phyloP scores from a whole-genome alignment of 2,888 invertebrate species.

The Coelogynopora nodosa region DNA sequence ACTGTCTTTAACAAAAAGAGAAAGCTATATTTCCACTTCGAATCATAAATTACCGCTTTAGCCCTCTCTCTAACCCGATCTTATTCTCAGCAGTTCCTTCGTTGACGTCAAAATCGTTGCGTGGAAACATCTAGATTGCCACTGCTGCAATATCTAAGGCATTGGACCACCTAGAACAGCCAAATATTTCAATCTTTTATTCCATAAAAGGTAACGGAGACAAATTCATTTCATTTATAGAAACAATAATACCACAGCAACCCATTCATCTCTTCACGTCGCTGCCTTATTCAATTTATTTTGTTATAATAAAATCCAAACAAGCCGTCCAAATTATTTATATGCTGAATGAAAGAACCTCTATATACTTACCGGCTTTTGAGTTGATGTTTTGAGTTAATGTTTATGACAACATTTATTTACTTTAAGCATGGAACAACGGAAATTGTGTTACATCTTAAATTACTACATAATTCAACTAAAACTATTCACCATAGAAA shows the following conservation, averaged over 20 bases:
- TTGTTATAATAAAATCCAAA: background rate
- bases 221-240: slow-evolving; percentile 11
- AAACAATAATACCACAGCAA: background rate
- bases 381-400: no score
- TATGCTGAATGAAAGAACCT: background rate
- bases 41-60: slow-evolving; percentile 27
- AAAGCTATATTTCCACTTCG: background rate
- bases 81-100: background rate
- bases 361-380: background rate
- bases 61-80: background rate
- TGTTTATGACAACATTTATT: no score
- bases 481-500: no score
- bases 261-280: background rate
- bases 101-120: background rate
- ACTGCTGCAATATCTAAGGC: background rate
- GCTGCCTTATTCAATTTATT: background rate
- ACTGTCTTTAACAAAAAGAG: background rate
- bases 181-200: background rate
- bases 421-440: no score
- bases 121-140: background rate
- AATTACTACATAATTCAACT: background rate
- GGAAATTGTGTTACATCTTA: background rate
- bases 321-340: background rate
- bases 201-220: background rate
- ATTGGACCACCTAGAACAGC: background rate